These are phyloP conservation scores for Sylvietta virens DNA, from an alignment of 2,113 vertebrate genomes.

Conservation along the genomic window DNA sequence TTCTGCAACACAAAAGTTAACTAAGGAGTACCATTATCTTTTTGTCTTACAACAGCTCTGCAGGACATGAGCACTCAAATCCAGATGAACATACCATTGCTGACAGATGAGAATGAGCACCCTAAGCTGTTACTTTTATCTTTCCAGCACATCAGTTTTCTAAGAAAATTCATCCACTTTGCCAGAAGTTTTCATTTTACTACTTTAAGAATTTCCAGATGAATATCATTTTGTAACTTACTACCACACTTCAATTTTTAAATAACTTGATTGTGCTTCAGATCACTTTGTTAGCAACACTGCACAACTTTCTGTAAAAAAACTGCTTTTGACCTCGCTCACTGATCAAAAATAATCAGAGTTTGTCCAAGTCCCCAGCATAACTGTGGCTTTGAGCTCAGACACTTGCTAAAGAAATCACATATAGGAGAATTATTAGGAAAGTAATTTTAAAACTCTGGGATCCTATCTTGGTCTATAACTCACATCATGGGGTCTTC, in stretches of 20 bases:
- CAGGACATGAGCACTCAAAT: not conserved
- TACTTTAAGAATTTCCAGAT: not conserved
- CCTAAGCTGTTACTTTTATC: not conserved
- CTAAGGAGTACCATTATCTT: not conserved
- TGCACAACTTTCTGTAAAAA: not conserved
- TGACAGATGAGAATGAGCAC: not conserved
- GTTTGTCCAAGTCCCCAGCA: not conserved
- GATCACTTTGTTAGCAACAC: not conserved
- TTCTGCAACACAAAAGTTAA: not conserved
- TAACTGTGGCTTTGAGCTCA: not conserved
- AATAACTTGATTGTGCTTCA: not conserved
- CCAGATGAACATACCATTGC: not conserved
- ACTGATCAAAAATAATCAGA: not conserved
- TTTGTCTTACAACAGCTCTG: not conserved
- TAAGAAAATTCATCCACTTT: not conserved
- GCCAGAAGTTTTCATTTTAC: not conserved
- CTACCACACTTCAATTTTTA: not conserved
- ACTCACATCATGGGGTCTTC: not conserved
- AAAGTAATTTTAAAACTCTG: not conserved
- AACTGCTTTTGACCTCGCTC: not conserved
- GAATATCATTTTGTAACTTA: not conserved
- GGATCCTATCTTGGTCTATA: not conserved
- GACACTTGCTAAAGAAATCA: not conserved
- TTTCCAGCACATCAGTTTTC: not conserved
- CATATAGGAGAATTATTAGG: not conserved